phyloP scores from a whole-genome alignment of 2,113 vertebrate species.

The Lichenostomus cassidix region DNA sequence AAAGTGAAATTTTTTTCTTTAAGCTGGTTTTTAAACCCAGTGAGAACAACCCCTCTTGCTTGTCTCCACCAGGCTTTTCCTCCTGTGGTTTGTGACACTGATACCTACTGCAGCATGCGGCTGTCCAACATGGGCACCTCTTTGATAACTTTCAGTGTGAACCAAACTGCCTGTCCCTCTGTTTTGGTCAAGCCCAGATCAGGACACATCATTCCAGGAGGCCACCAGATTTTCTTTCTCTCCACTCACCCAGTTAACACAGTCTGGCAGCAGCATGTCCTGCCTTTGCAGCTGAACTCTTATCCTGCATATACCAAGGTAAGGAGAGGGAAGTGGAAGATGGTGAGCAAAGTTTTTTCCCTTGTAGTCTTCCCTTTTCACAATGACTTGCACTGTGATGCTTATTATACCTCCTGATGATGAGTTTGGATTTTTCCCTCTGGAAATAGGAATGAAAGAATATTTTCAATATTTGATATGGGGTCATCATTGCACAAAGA shows the following conservation, averaged over 20 bases:
- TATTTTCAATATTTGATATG: not conserved
- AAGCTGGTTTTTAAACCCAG: not conserved
- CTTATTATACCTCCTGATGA: not conserved
- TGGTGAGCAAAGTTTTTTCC: not conserved
- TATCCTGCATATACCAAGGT: slow-evolving; percentile 82
- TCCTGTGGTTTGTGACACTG: slow-evolving; percentile 57
- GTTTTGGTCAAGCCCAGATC: slow-evolving; percentile 77
- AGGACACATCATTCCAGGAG: slow-evolving; percentile 78
- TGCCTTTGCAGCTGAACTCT: slow-evolving; percentile 85
- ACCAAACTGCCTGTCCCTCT: slow-evolving; percentile 56
- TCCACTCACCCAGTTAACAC: slow-evolving; percentile 75
- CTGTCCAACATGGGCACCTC: slow-evolving; percentile 79
- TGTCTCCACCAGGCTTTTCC: slow-evolving; percentile 81
- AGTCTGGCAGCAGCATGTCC: slow-evolving; percentile 59
- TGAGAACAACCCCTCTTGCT: not conserved
- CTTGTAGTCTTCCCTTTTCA: not conserved
- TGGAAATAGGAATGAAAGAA: not conserved
- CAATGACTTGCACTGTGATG: not conserved
- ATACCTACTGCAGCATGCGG: slow-evolving; percentile 78
- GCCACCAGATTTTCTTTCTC: slow-evolving; percentile 85
- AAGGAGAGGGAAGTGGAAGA: not conserved
- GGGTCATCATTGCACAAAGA: not conserved
- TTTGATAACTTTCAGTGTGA: slow-evolving; percentile 79
- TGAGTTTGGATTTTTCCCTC: not conserved
- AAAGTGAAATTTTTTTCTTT: not conserved